Base-by-base conservation (phyloP, 2,888 invertebrate genomes). In the Siphlonurus alternatus region DNA sequence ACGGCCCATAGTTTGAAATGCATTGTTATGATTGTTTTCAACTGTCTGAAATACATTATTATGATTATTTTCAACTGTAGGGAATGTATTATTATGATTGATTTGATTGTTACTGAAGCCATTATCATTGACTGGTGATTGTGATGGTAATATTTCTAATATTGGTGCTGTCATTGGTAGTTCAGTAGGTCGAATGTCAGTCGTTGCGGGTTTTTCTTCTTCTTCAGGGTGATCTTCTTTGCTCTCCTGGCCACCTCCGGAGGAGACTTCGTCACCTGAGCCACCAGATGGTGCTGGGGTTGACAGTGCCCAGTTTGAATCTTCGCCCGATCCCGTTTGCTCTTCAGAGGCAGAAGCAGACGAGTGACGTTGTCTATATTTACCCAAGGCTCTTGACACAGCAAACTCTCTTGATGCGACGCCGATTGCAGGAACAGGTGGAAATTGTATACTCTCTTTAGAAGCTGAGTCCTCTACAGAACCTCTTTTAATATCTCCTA, bases 371-470 rank as follows among this genome's bases (percentile, higher is more conserved):
- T 88, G 81, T 60, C 89, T 79, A 72, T 89, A 90, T 75, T 88
- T 89, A 23, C 89, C 89, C 23, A 90, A 76, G 1, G 89, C 89
- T 71, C 89, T 77, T 0, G 89, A 89, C 0, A 89, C 90, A 0
- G 89, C 89, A 74, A 90, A 90, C 73, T 90, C 90, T 82, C 89
- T 87, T 10, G 87, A 86, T 19, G 87, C 82, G 22, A 85, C 84
- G 66, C 82, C 79, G 15, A 80, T 62, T 1, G 59, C 70, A 7
- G 78, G 74, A n/a, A 82, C 79, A n/a, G 79, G 78, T 2, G 81
- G 80, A 56, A 81, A 74, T 67, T 76, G 75, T 0, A 76, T 73
- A n/a, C 68, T 70, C 23, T 70, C 70, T 7, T 59, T 62, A 24
- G 62, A 66, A 1, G 64, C 67, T 23, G 83, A 81, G 25, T 79